Conservation (phyloP, 2,113 vertebrate species). For the Mesitornis unicolor region DNA sequence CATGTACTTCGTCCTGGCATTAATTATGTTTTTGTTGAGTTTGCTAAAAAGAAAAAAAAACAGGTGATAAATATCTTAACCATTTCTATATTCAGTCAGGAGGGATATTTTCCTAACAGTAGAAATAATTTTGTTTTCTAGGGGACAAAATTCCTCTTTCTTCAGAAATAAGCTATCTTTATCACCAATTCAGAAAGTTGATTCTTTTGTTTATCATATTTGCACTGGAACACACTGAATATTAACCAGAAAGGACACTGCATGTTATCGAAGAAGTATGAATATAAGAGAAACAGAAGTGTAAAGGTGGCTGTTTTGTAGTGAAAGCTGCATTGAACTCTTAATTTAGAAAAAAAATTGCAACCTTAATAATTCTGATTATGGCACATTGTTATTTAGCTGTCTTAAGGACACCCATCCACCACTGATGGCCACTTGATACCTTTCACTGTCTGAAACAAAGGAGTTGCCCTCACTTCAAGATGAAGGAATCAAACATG, state of each 20-base stretch:
- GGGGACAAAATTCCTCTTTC: neutral
- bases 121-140: neutral
- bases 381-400: neutral
- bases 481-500: neutral
- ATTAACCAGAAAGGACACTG: neutral
- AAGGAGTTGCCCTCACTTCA: neutral
- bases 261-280: neutral
- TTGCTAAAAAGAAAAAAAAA: neutral
- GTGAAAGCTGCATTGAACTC: neutral
- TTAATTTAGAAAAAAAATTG: neutral
- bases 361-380: neutral
- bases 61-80: neutral
- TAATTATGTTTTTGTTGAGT: neutral
- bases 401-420: neutral
- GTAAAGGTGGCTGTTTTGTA: neutral
- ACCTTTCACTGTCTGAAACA: neutral
- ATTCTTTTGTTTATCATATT: neutral
- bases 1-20: neutral
- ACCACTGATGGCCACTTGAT: neutral
- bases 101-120: neutral
- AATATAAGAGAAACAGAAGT: neutral
- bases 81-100: neutral
- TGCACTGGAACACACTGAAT: neutral
- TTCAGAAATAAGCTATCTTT: neutral
- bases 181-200: neutral